Percentiles rank a stretch among this genome's conserved stretches.
Conservation (phyloP, 1,140 invertebrate genomes). For the Panagrolaimus sp. region DNA sequence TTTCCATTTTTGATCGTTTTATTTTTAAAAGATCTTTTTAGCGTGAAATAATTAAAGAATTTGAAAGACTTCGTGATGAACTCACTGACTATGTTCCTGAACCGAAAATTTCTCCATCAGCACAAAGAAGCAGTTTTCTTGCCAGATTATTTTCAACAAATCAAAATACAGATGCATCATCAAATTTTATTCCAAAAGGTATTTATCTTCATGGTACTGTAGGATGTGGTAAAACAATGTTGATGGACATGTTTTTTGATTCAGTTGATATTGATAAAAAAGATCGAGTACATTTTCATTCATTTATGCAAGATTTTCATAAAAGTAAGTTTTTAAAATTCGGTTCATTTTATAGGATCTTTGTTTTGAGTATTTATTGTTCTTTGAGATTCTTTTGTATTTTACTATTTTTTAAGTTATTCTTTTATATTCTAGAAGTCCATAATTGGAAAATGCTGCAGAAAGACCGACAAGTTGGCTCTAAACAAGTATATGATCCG, state of each 20-base stretch:
- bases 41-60: slow-evolving; percentile 31
- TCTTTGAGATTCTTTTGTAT: too few relatives aligned
- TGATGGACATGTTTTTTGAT: slow-evolving; percentile 95
- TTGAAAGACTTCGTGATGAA: slow-evolving; percentile 28
- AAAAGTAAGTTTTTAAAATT: slow-evolving; percentile 58
- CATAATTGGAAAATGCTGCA: slow-evolving; percentile 57
- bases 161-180: slow-evolving; percentile 1
- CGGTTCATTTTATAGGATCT: slow-evolving; percentile 13
- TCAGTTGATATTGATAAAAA: slow-evolving; percentile 68
- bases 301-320: slow-evolving; percentile 95
- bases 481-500: slow-evolving; percentile 76
- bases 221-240: slow-evolving; percentile 88
- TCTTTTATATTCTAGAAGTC: slow-evolving; percentile 58
- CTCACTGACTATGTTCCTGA: slow-evolving; percentile 40
- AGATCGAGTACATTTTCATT: slow-evolving; percentile 84
- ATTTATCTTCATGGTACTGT: slow-evolving; percentile 64
- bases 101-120: slow-evolving; percentile 13
- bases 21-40: neutral
- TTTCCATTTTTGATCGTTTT: too few relatives aligned
- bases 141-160: slow-evolving; percentile 15
- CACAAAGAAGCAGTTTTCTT: slow-evolving; percentile 5
- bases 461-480: slow-evolving; percentile 40
- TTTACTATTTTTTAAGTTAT: neutral
- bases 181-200: slow-evolving; percentile 54
- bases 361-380: neutral